These are phyloP conservation scores for Brachionus sp. DNA, from an alignment of 1,140 invertebrate genomes.

Conservation along the genomic window DNA sequence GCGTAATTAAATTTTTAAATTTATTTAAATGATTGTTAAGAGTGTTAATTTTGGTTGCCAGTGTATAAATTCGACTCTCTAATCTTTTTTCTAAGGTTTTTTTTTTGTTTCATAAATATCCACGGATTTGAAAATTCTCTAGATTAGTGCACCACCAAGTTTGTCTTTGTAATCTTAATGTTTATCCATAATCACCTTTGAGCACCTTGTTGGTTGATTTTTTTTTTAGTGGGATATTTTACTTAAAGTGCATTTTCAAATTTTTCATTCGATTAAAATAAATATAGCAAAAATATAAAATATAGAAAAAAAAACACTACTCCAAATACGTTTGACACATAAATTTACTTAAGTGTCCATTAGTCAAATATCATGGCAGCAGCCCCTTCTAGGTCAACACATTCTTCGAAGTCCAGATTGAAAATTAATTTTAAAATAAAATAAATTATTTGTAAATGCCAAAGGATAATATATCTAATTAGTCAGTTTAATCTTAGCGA, in stretches of 20 bases:
- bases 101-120: neutral
- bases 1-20: slow-evolving; percentile 30
- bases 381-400: neutral
- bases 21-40: slow-evolving; percentile 12
- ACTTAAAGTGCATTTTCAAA: neutral
- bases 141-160: slow-evolving; percentile 2
- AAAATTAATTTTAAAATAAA: neutral
- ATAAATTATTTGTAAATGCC: neutral
- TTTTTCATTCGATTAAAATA: neutral
- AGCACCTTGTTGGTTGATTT: slow-evolving; percentile 6
- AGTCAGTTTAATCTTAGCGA: neutral
- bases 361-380: neutral
- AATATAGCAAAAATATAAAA: neutral
- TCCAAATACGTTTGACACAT: neutral
- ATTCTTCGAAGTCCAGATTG: neutral
- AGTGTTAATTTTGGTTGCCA: neutral
- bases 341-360: neutral
- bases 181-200: neutral
- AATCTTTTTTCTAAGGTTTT: slow-evolving; percentile 33
- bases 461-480: neutral
- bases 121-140: neutral
- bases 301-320: neutral
- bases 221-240: neutral
- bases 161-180: slow-evolving; percentile 24
- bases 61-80: slow-evolving; percentile 8